Conservation (phyloP, 2,113 vertebrate genomes). For the Ceyx cyanopectus region DNA sequence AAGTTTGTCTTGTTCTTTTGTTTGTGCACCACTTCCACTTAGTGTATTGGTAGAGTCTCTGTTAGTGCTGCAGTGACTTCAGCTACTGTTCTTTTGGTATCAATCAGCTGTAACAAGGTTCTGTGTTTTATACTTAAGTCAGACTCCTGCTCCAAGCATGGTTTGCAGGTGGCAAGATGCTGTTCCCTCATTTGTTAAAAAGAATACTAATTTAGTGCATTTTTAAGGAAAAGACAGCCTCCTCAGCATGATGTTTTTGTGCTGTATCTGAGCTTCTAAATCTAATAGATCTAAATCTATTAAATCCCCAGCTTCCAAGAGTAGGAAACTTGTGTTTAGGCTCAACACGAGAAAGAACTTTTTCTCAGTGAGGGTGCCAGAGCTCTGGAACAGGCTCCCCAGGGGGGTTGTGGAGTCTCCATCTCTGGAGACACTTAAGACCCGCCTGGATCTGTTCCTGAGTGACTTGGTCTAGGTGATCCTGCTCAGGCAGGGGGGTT, state of each 20-base stretch:
- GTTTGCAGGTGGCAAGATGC: not conserved
- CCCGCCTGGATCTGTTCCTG: too few species aligned
- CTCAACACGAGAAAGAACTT: too few species aligned
- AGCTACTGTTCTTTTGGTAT: not conserved
- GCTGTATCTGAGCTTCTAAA: not conserved
- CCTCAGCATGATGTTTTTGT: not conserved
- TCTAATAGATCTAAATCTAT: too few species aligned
- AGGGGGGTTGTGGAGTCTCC: too few species aligned
- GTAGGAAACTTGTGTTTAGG: not conserved
- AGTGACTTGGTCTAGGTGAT: too few species aligned
- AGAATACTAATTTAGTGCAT: not conserved
- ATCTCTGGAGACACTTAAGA: too few species aligned
- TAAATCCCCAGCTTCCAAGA: not conserved
- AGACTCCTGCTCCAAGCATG: not conserved
- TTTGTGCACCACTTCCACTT: not conserved
- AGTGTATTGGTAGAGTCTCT: not conserved
- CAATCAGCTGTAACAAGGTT: not conserved
- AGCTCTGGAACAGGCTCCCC: too few species aligned
- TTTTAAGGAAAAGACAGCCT: not conserved
- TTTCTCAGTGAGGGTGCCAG: too few species aligned
- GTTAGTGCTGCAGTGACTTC: not conserved
- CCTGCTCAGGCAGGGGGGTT: too few species aligned
- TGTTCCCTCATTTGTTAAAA: not conserved
- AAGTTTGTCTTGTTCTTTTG: constrained; percentile 15
- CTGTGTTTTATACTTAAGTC: not conserved